Conservation (phyloP, 2,113 vertebrate species). For the Xyrauchen texanus region DNA sequence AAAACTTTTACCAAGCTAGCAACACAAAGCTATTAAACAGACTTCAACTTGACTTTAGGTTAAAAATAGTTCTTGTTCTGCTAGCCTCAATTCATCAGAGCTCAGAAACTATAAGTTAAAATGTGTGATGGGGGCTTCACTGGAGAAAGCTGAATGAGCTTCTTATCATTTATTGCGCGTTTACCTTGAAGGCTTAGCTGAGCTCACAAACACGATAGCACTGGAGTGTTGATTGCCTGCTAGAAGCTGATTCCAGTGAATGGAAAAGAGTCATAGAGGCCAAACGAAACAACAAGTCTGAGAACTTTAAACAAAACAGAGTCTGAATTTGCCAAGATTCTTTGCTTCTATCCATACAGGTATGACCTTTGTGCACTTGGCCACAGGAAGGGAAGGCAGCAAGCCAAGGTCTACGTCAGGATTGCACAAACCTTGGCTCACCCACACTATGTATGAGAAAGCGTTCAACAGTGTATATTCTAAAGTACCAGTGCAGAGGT, state of each 20-base stretch:
- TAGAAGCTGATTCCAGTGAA: conserved; percentile 28
- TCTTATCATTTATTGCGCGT: conserved; percentile 36
- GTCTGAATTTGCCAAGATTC: not conserved
- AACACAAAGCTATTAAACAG: conserved; percentile 12
- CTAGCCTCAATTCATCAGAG: conserved; percentile 34
- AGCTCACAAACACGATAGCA: conserved; percentile 30
- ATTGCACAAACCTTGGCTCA: not conserved
- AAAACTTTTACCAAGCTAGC: too few relatives aligned
- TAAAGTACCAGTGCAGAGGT: not conserved
- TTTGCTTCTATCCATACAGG: not conserved
- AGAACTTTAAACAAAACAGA: not conserved
- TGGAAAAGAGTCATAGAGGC: conserved; percentile 16
- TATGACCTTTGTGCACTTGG: not conserved
- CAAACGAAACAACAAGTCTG: conserved; percentile 20
- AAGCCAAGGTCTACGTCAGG: not conserved
- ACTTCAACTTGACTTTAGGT: conserved; percentile 3
- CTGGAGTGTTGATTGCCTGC: conserved; percentile 36
- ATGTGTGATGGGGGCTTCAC: not conserved
- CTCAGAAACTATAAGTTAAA: conserved; percentile 17
- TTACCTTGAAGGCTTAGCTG: conserved; percentile 35
- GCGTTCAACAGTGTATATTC: not conserved
- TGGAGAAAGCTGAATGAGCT: conserved; percentile 16
- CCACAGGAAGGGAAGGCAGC: not conserved
- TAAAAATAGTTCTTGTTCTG: conserved; percentile 41
- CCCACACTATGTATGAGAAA: not conserved